Base-by-base conservation (phyloP, 2,888 invertebrate species). In the Bellardia bayeri region DNA sequence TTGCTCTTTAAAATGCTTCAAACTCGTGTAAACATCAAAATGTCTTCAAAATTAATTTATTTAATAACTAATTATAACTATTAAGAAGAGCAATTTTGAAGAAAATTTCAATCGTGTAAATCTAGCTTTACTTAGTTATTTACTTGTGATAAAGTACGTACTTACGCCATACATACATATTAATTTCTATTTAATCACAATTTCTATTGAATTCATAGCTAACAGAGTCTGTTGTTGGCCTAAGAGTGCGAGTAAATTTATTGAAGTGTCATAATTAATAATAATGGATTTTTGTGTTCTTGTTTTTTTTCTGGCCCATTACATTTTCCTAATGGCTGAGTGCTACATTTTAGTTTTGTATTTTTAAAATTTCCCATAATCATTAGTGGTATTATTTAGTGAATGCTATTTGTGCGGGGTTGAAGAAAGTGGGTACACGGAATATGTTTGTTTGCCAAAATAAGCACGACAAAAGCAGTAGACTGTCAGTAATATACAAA, bases 261-360 rank as follows among this genome's bases (percentile, higher is more conserved):
- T 64, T 82, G 66, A 61, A 75, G 82, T 49, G 51, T 58, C 51
- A 68, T 75, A 40, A 33, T 75, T 51, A 68, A 58, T 68, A 8
- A 66, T 82, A 82, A 82, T 63, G 63, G 63, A 54, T n/a, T 79
- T 68, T 68, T 23, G n/a, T 33, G n/a, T 63, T 14, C 16, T 11
- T 37, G 1, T 33, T 37, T 14, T 37, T 40, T 30, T 30, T 58
- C 58, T 58, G 58, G 30, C 58, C 13, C 58, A 58, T 58, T 58
- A 58, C 23, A 33, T 58, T 58, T 58, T 30, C 33, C 58, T 58
- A 58, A 56, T 56, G 56, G 56, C 16, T 56, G 0, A 23, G 23
- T 33, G 45, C 49, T 75, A 33, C 14, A 45, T 63, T 33, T 33
- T 61, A 37, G 30, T 49, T 80, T 49, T 7, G 16, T 23, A 8